Evolutionary conservation across 2,888 invertebrate genomes (phyloP), one percentile per base, ranked within the genome.

Genomic region (Rotaria sp.): DNA sequence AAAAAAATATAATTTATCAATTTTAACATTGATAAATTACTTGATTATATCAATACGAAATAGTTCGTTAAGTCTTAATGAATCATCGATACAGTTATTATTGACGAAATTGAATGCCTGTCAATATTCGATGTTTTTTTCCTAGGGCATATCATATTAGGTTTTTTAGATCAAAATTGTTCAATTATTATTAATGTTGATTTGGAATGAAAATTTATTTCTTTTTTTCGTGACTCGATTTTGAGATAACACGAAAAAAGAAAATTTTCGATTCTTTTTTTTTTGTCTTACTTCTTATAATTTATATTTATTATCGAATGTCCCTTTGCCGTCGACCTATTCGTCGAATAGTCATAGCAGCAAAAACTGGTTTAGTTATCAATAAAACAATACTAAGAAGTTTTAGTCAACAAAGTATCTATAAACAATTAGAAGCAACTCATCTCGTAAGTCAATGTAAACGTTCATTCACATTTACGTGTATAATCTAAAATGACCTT

Each of bases 401-500:
- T 67, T 35, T 67, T 35, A 67, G 67, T 26, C 67, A 67, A 67
- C 67, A 67, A 67, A 67, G 38, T 35, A 67, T 67, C 8, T 67
- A 67, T 67, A 67, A 35, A 67, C 67, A 67, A 67, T 67, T 67
- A 67, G 67, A 67, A 67, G 35, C 18, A 67, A 67, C 67, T 35
- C 21, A 67, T 67, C 18, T 67, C 67, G 67, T 67, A 67, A 67
- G 67, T 67, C 15, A 67, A 35, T 1, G 18, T 21, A 67, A 35
- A 67, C 30, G 59, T 67, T 67, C 67, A 67, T 38, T 35, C 15
- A 18, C 21, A 21, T 67, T 35, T 15, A 67, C 67, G 67, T 67
- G 67, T 67, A 35, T 67, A 67, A 67, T 67, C 67, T 67, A 35
- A 21, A 67, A 67, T 67, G 67, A 67, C 67, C 67, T 67, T 67